Conservation (phyloP, 2,888 invertebrate species). For the Xylophagus ater region DNA sequence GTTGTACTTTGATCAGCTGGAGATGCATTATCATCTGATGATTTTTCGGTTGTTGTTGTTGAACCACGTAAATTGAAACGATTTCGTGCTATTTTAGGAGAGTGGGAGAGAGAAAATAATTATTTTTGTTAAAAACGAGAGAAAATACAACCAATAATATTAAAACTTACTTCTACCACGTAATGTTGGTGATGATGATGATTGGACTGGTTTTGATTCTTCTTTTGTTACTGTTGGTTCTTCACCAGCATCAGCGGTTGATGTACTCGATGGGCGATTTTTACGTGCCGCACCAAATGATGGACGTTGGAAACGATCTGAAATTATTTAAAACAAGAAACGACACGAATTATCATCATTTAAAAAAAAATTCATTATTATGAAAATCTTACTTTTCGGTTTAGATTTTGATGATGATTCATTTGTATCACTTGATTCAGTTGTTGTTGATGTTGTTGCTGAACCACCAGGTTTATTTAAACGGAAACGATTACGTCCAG, state of each 20-base stretch:
- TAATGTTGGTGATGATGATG: conserved; percentile 18
- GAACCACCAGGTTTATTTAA: conserved; percentile 22
- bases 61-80: conserved; percentile 36
- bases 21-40: conserved; percentile 21
- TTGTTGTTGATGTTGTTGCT: conserved; percentile 36
- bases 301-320: conserved; percentile 37
- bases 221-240: conserved; percentile 29
- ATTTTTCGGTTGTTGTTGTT: conserved; percentile 27
- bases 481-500: conserved; percentile 36
- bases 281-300: conserved; percentile 31
- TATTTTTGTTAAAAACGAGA: neutral
- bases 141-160: neutral
- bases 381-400: conserved; percentile 23
- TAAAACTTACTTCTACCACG: conserved; percentile 34
- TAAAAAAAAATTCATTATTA: neutral
- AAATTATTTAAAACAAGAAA: conserved; percentile 1
- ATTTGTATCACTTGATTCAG: conserved; percentile 31
- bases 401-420: conserved; percentile 28
- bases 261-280: conserved; percentile 27
- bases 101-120: neutral
- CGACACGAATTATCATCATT: neutral
- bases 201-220: conserved; percentile 29
- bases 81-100: conserved; percentile 30
- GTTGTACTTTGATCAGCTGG: conserved; percentile 28
- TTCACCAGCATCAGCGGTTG: conserved; percentile 24